These are phyloP conservation scores for Pelmatolapia mariae DNA, from an alignment of 2,113 vertebrate genomes.

Conservation along the genomic window DNA sequence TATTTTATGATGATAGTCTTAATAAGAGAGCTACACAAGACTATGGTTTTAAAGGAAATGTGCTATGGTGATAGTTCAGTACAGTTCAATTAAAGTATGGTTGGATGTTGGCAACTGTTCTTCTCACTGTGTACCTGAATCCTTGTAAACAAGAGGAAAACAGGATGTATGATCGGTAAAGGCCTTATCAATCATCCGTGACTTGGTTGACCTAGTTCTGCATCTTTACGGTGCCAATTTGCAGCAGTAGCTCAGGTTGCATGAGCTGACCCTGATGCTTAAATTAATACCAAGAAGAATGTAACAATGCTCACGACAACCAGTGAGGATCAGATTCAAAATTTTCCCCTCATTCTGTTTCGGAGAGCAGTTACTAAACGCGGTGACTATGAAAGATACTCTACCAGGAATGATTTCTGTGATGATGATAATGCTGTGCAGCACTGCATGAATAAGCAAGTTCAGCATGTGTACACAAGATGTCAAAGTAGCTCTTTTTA, in stretches of 20 bases:
- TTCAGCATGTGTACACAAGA: not conserved
- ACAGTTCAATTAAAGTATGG: not conserved
- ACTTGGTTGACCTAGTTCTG: not conserved
- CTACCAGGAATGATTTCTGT: not conserved
- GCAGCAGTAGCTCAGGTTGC: not conserved
- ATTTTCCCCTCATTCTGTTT: not conserved
- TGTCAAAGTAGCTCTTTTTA: not conserved
- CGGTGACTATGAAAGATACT: not conserved
- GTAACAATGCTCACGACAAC: rapidly evolving
- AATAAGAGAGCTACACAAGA: not conserved
- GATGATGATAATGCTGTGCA: not conserved
- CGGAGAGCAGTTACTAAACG: not conserved
- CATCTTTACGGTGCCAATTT: not conserved
- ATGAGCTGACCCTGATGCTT: not conserved
- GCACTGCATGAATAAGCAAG: not conserved
- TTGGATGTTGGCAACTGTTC: not conserved
- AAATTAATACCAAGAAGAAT: not conserved
- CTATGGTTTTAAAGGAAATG: not conserved
- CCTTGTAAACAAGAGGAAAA: not conserved
- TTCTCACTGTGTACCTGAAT: not conserved
- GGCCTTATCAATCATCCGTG: not conserved
- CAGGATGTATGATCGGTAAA: not conserved
- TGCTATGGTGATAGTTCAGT: not conserved
- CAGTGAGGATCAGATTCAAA: not conserved
- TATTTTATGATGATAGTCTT: not conserved